Evolutionary conservation across 2,888 invertebrate species (phyloP).

Genomic region (Clitarchus hookeri): DNA sequence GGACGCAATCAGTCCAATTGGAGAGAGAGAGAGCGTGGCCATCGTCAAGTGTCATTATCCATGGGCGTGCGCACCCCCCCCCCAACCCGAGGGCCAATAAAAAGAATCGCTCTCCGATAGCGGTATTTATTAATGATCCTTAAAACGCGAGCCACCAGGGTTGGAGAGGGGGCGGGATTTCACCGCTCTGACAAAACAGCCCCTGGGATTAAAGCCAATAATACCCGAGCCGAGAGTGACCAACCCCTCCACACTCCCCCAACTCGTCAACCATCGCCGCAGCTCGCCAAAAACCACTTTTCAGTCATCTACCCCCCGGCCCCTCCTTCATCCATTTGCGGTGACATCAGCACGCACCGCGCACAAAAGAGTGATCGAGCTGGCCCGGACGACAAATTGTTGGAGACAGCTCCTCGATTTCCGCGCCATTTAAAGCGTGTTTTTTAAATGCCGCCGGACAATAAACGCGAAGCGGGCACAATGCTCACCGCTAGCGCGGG

Average conservation of each 20-base stretch:
- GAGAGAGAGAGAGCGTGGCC: background rate
- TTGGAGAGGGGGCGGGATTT: background rate
- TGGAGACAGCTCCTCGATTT: background rate
- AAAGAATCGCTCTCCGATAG: background rate
- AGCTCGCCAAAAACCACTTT: background rate
- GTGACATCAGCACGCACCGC: background rate
- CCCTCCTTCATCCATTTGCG: background rate
- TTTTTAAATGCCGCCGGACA: too few species aligned
- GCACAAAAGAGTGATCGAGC: slow-evolving; percentile 6
- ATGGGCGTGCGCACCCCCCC: background rate
- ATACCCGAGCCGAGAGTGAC: background rate
- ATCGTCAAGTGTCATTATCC: background rate
- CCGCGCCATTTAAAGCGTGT: background rate
- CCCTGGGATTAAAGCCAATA: background rate
- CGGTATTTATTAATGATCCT: slow-evolving; percentile 9
- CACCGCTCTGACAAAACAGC: slow-evolving; percentile 3
- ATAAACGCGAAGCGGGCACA: too few species aligned
- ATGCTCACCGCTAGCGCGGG: too few species aligned
- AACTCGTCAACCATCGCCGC: background rate
- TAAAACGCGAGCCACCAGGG: background rate
- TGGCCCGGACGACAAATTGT: background rate
- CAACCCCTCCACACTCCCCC: background rate
- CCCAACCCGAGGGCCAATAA: background rate
- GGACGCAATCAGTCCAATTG: background rate
- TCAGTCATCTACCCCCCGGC: background rate